Evolutionary conservation across 2,113 vertebrate species (phyloP).

Genomic region (Sphyrna mokarran): DNA sequence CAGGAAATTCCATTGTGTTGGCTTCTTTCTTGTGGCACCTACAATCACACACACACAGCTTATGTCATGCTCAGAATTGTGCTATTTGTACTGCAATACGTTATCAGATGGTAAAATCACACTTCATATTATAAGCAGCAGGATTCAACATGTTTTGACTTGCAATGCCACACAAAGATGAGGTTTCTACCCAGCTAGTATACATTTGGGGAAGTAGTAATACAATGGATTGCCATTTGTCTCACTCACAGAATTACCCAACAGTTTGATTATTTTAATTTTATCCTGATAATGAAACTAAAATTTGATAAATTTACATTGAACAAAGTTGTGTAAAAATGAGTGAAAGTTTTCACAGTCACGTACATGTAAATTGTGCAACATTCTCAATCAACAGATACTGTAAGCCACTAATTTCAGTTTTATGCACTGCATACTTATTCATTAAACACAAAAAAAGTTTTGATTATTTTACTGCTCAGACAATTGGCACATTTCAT

Average conservation of each 20-base stretch:
- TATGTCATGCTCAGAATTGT: not conserved
- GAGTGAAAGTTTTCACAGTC: not conserved
- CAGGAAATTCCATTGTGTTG: not conserved
- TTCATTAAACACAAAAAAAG: not conserved
- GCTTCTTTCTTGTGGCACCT: not conserved
- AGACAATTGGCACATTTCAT: not conserved
- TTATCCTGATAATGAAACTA: not conserved
- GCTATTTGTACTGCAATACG: not conserved
- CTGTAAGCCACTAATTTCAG: not conserved
- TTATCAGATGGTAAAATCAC: constrained; percentile 7
- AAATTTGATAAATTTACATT: not conserved
- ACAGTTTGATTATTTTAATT: not conserved
- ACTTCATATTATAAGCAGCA: constrained; percentile 7
- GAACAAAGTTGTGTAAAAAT: not conserved
- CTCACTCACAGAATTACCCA: not conserved
- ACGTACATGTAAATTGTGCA: not conserved
- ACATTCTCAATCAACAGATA: not conserved
- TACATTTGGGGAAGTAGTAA: not conserved
- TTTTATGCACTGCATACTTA: not conserved
- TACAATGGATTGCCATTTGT: not conserved
- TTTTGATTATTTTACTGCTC: not conserved
- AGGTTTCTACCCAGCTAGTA: not conserved
- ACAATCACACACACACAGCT: not conserved
- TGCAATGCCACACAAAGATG: not conserved
- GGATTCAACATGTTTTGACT: constrained; percentile 13